Base-by-base conservation (phyloP, 30 jellyfish, hydroid and myxozoan genomes). In the Catostylus mosaicus region DNA sequence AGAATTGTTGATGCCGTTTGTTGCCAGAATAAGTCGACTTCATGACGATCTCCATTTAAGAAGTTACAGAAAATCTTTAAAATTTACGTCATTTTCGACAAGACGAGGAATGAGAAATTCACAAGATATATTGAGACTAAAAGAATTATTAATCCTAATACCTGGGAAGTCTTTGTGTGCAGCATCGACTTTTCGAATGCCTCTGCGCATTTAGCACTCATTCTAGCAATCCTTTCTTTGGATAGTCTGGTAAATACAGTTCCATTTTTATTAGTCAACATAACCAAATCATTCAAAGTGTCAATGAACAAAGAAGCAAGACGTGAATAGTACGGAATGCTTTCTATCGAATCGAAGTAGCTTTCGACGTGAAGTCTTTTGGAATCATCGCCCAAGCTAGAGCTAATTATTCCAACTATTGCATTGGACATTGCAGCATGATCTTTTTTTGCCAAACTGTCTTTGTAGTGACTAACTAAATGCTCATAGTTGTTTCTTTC, bases 341-440 rank as follows among this genome's bases (percentile, higher is more conserved):
- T 70, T 38, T 67, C 74, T 20, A 80, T 35, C 23, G 71, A 77
- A 9, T 23, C 31, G 27, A 80, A 69, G 56, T 80, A 80, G 3
- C 62, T 67, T 14, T 35, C 73, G 48, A 80, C 52, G 38, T 29
- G 52, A 12, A 37, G 19, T 27, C 69, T 30, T 33, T 80, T 80
- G 3, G 48, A n/a, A 12, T 67, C 90, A 36, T 48, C 40, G 32
- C 54, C 52, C 54, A 80, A 33, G 12, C 54, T 77, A 24, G 84
- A 26, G n/a, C 67, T 80, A 14, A 67, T 22, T 31, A 80, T n/a
- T 0, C 84, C 90, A 27, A 16, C 10, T 20, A 80, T 10, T 14
- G 84, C 83, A 29, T n/a, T 30, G 23, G 90, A 54, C 77, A 80
- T 47, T 7, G 75, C 14, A 19, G 56, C 77, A 20, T 46, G 16